Evolutionary conservation across 2,113 vertebrate species (phyloP).

Genomic region (Tragelaphus strepsiceros): DNA sequence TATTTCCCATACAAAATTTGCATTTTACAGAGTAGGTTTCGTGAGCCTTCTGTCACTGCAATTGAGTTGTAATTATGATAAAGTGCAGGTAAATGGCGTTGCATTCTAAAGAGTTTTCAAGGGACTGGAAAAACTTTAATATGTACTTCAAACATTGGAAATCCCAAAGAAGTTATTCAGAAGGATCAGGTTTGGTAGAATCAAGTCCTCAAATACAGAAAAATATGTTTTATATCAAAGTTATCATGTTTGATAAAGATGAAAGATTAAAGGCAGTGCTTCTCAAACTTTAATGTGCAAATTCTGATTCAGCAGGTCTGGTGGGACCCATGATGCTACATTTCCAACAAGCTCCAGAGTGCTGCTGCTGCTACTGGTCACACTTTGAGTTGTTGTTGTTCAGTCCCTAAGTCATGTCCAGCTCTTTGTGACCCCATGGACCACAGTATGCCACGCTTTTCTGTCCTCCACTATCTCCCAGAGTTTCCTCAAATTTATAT

Average conservation of each 20-base stretch:
- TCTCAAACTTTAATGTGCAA: background rate
- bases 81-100: slow-evolving; percentile 30
- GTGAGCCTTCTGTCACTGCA: slow-evolving; percentile 34
- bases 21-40: slow-evolving; percentile 51
- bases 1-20: slow-evolving; percentile 42
- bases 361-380: fast-evolving
- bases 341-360: background rate
- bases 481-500: background rate
- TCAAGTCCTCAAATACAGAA: background rate
- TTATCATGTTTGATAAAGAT: background rate
- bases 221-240: background rate
- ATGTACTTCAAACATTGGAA: background rate
- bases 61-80: background rate
- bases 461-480: background rate
- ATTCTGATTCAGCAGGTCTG: background rate
- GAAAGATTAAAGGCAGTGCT: background rate
- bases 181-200: background rate
- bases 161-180: background rate
- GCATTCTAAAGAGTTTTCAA: slow-evolving; percentile 10
- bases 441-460: background rate
- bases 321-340: no score
- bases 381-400: background rate
- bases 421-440: background rate
- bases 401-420: background rate
- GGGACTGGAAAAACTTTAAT: background rate